These are phyloP conservation scores for Cheumatopsyche charites DNA, from an alignment of 1,140 invertebrate species.

Conservation along the genomic window DNA sequence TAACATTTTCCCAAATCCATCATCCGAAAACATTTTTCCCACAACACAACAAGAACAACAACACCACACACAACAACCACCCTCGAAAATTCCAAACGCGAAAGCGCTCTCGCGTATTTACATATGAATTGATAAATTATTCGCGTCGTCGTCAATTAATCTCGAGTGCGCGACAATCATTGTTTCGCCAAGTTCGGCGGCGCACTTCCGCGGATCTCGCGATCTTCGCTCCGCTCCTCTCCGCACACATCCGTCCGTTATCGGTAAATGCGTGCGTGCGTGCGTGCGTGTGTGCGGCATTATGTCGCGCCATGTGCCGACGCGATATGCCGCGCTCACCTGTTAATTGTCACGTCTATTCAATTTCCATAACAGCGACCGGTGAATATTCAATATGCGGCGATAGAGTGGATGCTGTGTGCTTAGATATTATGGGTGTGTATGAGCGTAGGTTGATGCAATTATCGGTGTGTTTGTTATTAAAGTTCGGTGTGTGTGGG, in stretches of 20 bases:
- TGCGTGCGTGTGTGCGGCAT: not conserved
- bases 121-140: constrained; percentile 26
- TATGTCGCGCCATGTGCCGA: not conserved
- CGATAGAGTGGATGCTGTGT: no score
- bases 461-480: constrained; percentile 9
- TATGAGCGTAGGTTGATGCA: not conserved
- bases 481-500: not conserved
- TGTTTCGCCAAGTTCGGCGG: not conserved
- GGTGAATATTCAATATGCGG: constrained; percentile 12
- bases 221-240: not conserved
- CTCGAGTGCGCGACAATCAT: constrained; percentile 14
- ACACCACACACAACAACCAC: no score
- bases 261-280: no score
- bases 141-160: constrained; percentile 18
- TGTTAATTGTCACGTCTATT: constrained; percentile 16
- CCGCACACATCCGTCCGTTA: not conserved
- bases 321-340: not conserved
- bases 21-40: no score
- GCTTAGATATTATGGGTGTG: not conserved
- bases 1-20: no score
- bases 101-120: constrained; percentile 11
- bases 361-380: constrained; percentile 4
- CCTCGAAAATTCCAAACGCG: not conserved
- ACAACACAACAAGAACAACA: no score
- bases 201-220: constrained; percentile 6